Evolutionary conservation across 2,113 vertebrate species (phyloP).

Genomic region (Mesocricetus auratus): DNA sequence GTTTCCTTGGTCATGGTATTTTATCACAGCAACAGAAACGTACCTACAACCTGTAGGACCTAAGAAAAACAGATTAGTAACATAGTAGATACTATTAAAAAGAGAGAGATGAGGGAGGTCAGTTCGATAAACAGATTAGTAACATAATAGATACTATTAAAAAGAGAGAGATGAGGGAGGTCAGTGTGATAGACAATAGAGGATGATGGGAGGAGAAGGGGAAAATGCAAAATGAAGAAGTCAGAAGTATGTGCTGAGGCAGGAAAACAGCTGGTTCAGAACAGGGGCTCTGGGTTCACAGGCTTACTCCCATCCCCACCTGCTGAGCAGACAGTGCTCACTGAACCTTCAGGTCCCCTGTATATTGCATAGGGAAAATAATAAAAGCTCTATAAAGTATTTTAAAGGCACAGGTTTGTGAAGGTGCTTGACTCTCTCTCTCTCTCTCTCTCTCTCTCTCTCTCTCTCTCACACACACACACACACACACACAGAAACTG

Average conservation of each 20-base stretch:
- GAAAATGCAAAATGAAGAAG: not conserved
- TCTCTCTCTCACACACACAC: not conserved
- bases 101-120: not conserved
- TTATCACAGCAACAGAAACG: not conserved
- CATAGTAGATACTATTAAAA: not conserved
- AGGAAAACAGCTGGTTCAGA: not conserved
- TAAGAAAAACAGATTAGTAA: constrained; percentile 14
- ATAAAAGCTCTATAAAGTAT: not conserved
- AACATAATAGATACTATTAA: not conserved
- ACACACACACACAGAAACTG: not conserved
- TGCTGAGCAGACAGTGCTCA: not conserved
- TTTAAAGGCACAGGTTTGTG: not conserved
- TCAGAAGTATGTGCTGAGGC: not conserved
- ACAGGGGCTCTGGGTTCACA: not conserved
- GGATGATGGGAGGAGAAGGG: not conserved
- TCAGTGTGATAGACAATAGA: not conserved
- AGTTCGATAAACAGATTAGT: not conserved
- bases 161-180: not conserved
- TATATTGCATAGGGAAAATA: not conserved
- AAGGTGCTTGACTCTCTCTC: not conserved
- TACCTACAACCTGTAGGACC: not conserved
- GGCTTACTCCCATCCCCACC: not conserved
- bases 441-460: too few relatives aligned
- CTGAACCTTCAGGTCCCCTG: not conserved
- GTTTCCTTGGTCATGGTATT: not conserved